Conservation (phyloP, 2,888 invertebrate species). For the Ceriagrion tenellum region DNA sequence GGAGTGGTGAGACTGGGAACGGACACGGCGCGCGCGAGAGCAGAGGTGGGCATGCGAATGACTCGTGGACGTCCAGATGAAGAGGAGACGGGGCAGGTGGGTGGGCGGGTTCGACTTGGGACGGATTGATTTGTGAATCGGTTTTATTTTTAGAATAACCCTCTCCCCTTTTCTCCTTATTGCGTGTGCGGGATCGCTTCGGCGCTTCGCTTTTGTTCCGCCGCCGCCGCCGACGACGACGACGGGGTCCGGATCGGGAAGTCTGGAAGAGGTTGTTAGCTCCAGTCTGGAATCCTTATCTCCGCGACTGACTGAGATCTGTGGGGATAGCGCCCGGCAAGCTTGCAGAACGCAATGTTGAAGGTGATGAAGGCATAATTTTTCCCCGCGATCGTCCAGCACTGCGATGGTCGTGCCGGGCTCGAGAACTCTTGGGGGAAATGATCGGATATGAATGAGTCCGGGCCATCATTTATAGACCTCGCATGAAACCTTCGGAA, state of each 20-base stretch:
- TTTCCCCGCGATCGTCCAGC: not conserved
- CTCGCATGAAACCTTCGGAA: not conserved
- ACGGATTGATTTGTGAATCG: conserved; percentile 32
- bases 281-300: not conserved
- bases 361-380: not conserved
- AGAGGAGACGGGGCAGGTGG: not conserved
- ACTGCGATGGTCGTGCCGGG: not conserved
- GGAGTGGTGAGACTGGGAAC: not conserved
- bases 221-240: too few relatives aligned
- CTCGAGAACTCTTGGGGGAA: not conserved
- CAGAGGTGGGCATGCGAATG: too few relatives aligned
- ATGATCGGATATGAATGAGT: not conserved
- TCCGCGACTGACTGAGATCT: too few relatives aligned
- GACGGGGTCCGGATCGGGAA: not conserved
- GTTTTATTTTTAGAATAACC: not conserved
- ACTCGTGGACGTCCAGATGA: not conserved
- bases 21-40: not conserved
- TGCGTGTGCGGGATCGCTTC: not conserved
- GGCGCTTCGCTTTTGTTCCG: conserved; percentile 10
- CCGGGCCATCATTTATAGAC: not conserved
- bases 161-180: not conserved
- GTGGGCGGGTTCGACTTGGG: not conserved
- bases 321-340: too few relatives aligned
- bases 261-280: not conserved
- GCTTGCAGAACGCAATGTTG: not conserved